Base-by-base conservation (phyloP, 2,888 invertebrate species). In the Luffia ferchaultella region DNA sequence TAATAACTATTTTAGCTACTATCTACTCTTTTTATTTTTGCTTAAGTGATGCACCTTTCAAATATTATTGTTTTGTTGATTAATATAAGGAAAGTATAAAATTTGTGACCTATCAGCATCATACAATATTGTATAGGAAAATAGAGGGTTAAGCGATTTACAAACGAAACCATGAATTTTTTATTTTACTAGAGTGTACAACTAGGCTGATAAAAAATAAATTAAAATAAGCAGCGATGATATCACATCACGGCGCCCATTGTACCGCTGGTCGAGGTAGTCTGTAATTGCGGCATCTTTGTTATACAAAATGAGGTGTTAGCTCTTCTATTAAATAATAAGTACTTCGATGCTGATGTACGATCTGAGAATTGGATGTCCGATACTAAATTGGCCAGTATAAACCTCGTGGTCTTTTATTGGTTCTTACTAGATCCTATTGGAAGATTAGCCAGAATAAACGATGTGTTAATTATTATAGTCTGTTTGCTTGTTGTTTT, bases 271-370 rank as follows among this genome's bases (percentile, higher is more conserved):
- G 65, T 73, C 70, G 70, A 70, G 66, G 73, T 68, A 74, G 71
- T 68, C 68, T 73, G 74, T 79, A 83, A 83, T 80, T 80, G 80
- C 75, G 72, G 72, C 60, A 58, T 71, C 76, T 79, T 83, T 83
- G 79, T 80, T 76, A 78, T 68, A 76, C 70, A 76, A 80, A 82
- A 82, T 80, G 79, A 82, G 74, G 80, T 82, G 82, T 80, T 79
- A 78, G 77, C 74, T 78, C 69, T 74, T 70, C 73, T 76, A 78
- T 80, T 79, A 76, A 76, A 77, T 79, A 79, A 78, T 76, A 76
- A 76, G 73, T 72, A 70, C 74, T 71, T 72, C 60, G 68, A 70
- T 70, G 61, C 63, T 60, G 60, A 63, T 53, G 52, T 62, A 62
- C 66, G 62, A 67, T 63, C 66, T 68, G 70, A 69, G 65, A 60